Percentiles rank a stretch among this genome's conserved stretches.
phyloP scores from a whole-genome alignment of 23 tunicate species.

The Halocynthia aurantium region DNA sequence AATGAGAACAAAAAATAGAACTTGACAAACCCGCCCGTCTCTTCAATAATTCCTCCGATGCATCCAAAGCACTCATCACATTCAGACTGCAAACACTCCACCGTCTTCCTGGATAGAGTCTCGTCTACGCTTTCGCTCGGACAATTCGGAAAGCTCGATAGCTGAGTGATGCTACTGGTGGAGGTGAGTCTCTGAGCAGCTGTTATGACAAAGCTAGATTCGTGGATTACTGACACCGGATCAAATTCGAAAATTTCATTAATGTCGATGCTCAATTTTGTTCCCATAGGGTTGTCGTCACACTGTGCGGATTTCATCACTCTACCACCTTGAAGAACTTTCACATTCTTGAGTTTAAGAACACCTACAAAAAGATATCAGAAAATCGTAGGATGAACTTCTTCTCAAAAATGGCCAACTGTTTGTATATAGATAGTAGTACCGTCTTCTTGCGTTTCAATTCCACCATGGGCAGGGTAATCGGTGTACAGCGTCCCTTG shows the following conservation, averaged over 20 bases:
- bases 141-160: constrained; percentile 3
- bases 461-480: constrained; percentile 15
- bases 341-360: constrained; percentile 3
- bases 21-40: too few species aligned
- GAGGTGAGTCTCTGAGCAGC: neutral
- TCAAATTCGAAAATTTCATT: constrained; percentile 3
- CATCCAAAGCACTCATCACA: constrained; percentile 14
- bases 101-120: neutral
- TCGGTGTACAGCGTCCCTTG: constrained; percentile 3
- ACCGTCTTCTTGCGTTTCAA: constrained; percentile 3
- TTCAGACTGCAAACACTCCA: neutral
- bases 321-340: constrained; percentile 8
- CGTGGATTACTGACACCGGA: neutral
- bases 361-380: neutral
- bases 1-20: too few species aligned
- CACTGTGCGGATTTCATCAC: constrained; percentile 7
- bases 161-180: neutral
- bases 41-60: constrained; percentile 2
- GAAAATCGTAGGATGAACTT: neutral
- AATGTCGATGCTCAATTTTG: neutral
- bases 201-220: constrained; percentile 4
- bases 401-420: too few species aligned
- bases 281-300: constrained; percentile 14
- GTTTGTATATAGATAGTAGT: too few species aligned
- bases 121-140: neutral